Base-by-base conservation (phyloP, 2,797 vertebrate species). In the Masticophis lateralis region DNA sequence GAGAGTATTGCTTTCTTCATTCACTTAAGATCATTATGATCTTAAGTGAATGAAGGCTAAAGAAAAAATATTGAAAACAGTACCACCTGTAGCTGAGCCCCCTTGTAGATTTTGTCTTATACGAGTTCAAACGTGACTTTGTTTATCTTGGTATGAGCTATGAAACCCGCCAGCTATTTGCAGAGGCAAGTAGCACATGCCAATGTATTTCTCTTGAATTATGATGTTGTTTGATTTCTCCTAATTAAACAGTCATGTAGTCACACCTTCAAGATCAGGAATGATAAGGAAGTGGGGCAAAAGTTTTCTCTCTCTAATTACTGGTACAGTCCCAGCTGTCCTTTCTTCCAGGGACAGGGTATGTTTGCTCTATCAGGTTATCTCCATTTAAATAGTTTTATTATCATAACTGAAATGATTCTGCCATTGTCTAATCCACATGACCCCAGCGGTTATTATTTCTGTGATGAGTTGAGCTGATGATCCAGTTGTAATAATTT, bases 121-220 rank as follows among this genome's bases (percentile, higher is more conserved):
- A 32, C n/a, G 25, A 86, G 93, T 53, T 86, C 69, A 93, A 74
- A 91, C 69, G 89, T 89, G 59, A 56, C 61, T 57, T 87, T 91
- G n/a, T 91, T 91, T 93, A 79, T 93, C 86, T 90, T 53, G 90
- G 37, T 6, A 79, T 90, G 83, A 90, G 51, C 89, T 74, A 20
- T 88, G 83, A 87, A 88, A 59, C 28, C 86, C 12, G 88, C 91
- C 86, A 61, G 63, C 55, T 60, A 27, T 90, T 83, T 92, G 25
- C 56, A 79, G 47, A 90, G 63, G 83, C 89, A 90, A 90, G 63
- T 74, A 74, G 16, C 87, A 87, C 89, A 74, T 88, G 91, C 79
- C 66, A 83, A 47, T 56, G 83, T 87, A 74, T 87, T 32, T 37
- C 61, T 79, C 56, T 74, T 37, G 37, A 37, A 88, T 90, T 56